phyloP scores from a whole-genome alignment of 64 coral and sea anemone genomes.

The Stichodactyla mertensii region DNA sequence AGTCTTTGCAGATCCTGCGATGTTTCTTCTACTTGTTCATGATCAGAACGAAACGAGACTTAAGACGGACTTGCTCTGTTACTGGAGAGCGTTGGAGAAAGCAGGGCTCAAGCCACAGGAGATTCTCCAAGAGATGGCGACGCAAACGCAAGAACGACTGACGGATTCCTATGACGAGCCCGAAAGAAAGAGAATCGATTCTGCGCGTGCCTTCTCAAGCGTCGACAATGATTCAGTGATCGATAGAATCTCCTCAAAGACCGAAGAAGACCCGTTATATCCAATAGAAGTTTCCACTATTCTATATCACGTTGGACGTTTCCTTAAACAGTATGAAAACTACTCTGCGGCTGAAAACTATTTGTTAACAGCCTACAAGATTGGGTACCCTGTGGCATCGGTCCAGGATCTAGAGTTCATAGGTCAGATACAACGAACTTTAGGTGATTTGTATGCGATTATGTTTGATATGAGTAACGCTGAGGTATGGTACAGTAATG shows the following conservation, averaged over 20 bases:
- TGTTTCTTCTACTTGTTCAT: constrained; percentile 43
- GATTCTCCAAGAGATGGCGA: constrained; percentile 52
- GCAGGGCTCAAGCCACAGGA: constrained; percentile 33
- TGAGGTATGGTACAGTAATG: constrained; percentile 66
- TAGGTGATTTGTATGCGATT: constrained; percentile 63
- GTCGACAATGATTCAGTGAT: constrained; percentile 28
- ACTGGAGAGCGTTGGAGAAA: constrained; percentile 57
- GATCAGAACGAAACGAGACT: constrained; percentile 28
- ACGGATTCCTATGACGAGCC: background rate
- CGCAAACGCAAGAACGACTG: constrained; percentile 31
- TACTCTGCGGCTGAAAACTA: constrained; percentile 45
- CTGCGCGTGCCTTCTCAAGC: constrained; percentile 14
- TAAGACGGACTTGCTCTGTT: constrained; percentile 50
- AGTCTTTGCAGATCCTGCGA: constrained; percentile 40
- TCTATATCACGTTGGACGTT: constrained; percentile 55
- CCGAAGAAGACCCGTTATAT: constrained; percentile 24
- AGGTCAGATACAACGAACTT: constrained; percentile 51
- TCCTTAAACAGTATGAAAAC: constrained; percentile 46
- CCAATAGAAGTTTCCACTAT: constrained; percentile 65
- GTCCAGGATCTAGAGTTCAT: constrained; percentile 69
- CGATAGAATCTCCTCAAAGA: constrained; percentile 47
- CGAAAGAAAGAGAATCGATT: background rate
- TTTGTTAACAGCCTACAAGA: constrained; percentile 58
- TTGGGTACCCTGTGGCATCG: constrained; percentile 65
- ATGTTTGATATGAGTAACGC: constrained; percentile 52